Evolutionary conservation across 2,888 invertebrate genomes (phyloP).

Genomic region (Drosophila infuscata): DNA sequence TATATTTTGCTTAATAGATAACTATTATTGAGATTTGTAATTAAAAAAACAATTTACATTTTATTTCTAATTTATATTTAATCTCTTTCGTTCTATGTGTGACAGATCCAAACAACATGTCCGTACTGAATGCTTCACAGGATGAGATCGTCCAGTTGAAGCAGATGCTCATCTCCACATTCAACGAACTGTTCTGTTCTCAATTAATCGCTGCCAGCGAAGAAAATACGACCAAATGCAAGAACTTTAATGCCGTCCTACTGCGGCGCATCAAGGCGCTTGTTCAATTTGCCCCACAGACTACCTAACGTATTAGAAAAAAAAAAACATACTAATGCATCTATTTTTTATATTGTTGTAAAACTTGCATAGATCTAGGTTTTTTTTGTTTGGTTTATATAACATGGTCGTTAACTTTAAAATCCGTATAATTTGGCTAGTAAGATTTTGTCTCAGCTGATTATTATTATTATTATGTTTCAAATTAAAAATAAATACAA

Average conservation of each 20-base stretch:
- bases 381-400: background rate
- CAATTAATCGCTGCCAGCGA: conserved; percentile 90
- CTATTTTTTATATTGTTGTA: background rate
- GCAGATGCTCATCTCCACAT: conserved; percentile 89
- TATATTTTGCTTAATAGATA: background rate
- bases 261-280: conserved; percentile 92
- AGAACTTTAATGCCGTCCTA: conserved; percentile 90
- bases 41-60: background rate
- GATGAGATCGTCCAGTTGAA: conserved; percentile 89
- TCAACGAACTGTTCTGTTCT: conserved; percentile 92
- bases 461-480: background rate
- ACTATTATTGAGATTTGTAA: background rate
- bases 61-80: background rate
- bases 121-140: conserved; percentile 87
- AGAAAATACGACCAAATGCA: conserved; percentile 88
- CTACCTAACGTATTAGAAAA: conserved; percentile 4
- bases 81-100: conserved; percentile 27
- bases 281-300: conserved; percentile 90
- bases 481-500: background rate
- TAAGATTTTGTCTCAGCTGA: background rate
- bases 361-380: background rate
- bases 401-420: background rate
- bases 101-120: conserved; percentile 85
- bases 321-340: background rate
- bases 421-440: background rate